Percentiles rank a stretch among this genome's conserved stretches.
These are phyloP conservation scores for Galaxea fascicularis DNA, from an alignment of 92 coral and sea anemone genomes.

Conservation along the genomic window DNA sequence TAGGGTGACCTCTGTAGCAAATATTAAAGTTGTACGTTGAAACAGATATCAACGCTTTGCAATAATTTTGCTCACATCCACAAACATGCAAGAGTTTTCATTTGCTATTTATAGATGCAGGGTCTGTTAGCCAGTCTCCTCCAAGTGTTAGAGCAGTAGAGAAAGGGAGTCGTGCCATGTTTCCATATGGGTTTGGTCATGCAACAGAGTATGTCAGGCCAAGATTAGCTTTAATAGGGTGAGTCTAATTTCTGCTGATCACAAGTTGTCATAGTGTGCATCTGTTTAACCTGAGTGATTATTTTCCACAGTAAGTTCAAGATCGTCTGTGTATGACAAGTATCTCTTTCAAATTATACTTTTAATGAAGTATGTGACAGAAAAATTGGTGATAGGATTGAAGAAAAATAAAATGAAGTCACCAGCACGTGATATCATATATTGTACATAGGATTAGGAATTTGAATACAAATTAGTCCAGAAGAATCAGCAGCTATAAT, in stretches of 20 bases:
- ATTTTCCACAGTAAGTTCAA: too few species aligned
- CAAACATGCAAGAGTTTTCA: background rate
- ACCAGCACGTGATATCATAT: too few species aligned
- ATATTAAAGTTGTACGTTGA: too few species aligned
- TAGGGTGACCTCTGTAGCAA: too few species aligned
- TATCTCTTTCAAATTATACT: too few species aligned
- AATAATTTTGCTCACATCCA: background rate
- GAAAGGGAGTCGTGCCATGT: slow-evolving; percentile 90
- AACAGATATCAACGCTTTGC: too few species aligned
- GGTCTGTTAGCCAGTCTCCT: slow-evolving; percentile 81
- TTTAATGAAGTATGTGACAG: too few species aligned
- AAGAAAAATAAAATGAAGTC: too few species aligned
- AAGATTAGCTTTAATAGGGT: slow-evolving; percentile 96
- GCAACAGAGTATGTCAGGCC: slow-evolving; percentile 90
- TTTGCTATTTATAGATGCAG: slow-evolving; percentile 40
- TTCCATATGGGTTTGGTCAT: slow-evolving; percentile 92
- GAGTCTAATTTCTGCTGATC: background rate
- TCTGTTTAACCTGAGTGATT: background rate
- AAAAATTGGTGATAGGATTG: too few species aligned
- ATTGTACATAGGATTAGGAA: too few species aligned
- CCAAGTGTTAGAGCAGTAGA: slow-evolving; percentile 84
- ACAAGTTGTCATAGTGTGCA: background rate
- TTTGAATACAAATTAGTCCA: background rate
- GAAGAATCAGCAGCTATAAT: background rate
- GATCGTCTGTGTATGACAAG: too few species aligned